phyloP scores from a whole-genome alignment of 2,888 invertebrate genomes.

The Zootermopsis nevadensis region DNA sequence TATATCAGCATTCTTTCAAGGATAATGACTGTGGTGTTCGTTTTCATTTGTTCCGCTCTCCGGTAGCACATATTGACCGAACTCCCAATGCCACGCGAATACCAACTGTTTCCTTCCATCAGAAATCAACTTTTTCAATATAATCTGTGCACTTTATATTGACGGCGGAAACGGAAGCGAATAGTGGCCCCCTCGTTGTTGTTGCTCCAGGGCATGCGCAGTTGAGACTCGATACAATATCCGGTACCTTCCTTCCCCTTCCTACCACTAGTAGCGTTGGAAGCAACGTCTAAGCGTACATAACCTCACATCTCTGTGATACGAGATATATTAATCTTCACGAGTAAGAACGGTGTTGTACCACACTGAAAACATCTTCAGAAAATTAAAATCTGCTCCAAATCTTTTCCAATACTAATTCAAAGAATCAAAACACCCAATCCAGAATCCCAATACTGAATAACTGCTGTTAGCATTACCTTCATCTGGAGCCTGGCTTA shows the following conservation, averaged over 20 bases:
- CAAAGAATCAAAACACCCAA: no score
- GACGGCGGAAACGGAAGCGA: conserved; percentile 44
- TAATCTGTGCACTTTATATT: conserved; percentile 42
- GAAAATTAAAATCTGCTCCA: no score
- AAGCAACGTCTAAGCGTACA: background rate
- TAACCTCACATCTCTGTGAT: conserved; percentile 21
- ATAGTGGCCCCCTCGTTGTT: conserved; percentile 20
- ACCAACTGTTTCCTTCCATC: conserved; percentile 33
- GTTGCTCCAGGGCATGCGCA: conserved; percentile 41
- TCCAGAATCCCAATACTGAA: no score
- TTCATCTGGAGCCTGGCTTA: no score
- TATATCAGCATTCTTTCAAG: no score
- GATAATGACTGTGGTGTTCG: no score
- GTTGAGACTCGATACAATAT: conserved; percentile 47
- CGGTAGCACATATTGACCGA: background rate
- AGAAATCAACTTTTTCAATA: conserved; percentile 47
- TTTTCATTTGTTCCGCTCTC: background rate
- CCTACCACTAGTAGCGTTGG: background rate
- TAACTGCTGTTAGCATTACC: no score
- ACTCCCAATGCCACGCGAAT: background rate
- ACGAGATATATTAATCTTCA: background rate
- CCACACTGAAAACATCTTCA: no score
- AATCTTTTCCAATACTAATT: no score
- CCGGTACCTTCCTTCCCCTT: conserved; percentile 39
- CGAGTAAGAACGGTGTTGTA: background rate